A percentile compares a stretch with the other conserved stretches of the same genome.
phyloP scores from a whole-genome alignment of 1,140 invertebrate species.

The Trichoplusia ni region DNA sequence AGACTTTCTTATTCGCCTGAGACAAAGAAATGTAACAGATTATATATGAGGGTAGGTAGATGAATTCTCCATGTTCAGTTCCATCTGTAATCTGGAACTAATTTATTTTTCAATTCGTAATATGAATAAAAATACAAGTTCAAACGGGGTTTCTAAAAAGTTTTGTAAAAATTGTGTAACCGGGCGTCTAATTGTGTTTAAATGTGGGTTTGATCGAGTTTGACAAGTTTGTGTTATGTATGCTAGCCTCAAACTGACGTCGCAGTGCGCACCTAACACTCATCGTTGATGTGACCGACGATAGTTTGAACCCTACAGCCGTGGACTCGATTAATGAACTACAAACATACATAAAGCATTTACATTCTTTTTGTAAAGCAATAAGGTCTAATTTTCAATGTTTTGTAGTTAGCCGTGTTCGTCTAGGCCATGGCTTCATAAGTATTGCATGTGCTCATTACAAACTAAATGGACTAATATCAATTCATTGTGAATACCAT shows the following conservation, averaged over 20 bases:
- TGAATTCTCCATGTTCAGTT: no score
- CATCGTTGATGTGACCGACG: constrained; percentile 7
- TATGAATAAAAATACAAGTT: no score
- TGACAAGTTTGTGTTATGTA: not conserved
- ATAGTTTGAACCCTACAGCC: not conserved
- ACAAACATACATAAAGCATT: not conserved
- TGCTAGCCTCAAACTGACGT: constrained; percentile 25
- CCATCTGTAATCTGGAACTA: constrained; percentile 21
- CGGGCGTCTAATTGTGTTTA: no score
- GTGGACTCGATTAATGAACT: constrained; percentile 17
- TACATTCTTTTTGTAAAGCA: not conserved
- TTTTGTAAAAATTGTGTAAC: no score
- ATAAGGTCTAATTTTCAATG: no score
- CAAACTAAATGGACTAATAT: constrained; percentile 41
- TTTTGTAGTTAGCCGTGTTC: not conserved
- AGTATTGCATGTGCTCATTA: constrained; percentile 20
- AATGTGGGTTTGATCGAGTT: not conserved
- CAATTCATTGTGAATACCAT: constrained; percentile 55
- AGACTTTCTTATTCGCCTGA: no score
- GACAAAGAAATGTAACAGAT: no score
- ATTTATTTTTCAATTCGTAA: no score
- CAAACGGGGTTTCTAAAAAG: no score
- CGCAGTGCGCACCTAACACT: constrained; percentile 17
- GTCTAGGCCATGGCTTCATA: constrained; percentile 1
- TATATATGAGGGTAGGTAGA: no score